These are phyloP conservation scores for Bursaphelenchus okinawaensis DNA, from an alignment of 2,888 invertebrate species.

Conservation along the genomic window DNA sequence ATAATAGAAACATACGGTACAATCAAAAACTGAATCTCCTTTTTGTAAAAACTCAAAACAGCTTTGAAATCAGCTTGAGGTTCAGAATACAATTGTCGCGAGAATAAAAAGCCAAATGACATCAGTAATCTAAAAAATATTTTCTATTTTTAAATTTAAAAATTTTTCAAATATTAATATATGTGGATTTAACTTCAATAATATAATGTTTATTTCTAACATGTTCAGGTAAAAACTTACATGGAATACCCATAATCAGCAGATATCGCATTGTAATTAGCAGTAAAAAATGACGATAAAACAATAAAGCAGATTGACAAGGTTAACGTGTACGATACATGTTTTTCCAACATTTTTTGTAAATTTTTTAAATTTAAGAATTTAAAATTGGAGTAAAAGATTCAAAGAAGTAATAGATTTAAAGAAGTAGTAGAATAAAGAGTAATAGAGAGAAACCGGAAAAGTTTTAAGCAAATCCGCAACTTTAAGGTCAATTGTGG, in stretches of 20 bases:
- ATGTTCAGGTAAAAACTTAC: too few relatives aligned
- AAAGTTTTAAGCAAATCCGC: too few relatives aligned
- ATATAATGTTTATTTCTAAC: constrained; percentile 1
- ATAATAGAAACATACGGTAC: neutral
- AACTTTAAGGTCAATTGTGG: too few relatives aligned
- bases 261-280: neutral
- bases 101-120: neutral
- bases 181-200: too few relatives aligned
- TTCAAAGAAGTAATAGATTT: too few relatives aligned
- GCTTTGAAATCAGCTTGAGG: neutral
- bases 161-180: too few relatives aligned
- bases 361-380: neutral
- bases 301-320: neutral
- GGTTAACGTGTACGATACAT: neutral
- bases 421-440: too few relatives aligned
- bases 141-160: too few relatives aligned
- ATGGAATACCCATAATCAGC: neutral
- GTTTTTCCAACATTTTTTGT: neutral
- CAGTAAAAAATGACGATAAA: neutral
- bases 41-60: neutral
- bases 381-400: neutral
- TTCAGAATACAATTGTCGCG: neutral
- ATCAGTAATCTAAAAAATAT: neutral
- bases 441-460: too few relatives aligned
- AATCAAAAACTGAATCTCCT: neutral